phyloP scores from a whole-genome alignment of 2,113 vertebrate genomes.

The Rattus norvegicus region GRCr8 NC_086026.1:21046501-21047000 shows the following conservation, averaged over 20 bases:
- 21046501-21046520: neutral
- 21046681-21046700: constrained; percentile 95
- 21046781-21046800: constrained; percentile 90
- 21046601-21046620: neutral
- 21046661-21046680: constrained; percentile 96
- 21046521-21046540: neutral
- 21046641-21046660: accelerated
- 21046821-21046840: constrained; percentile 95
- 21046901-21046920: constrained; percentile 78
- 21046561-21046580: neutral
- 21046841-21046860: constrained; percentile 90
- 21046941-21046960: constrained; percentile 9
- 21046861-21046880: constrained; percentile 92
- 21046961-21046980: constrained; percentile 32
- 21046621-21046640: too few relatives aligned
- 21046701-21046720: constrained; percentile 95
- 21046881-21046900: constrained; percentile 94
- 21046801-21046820: constrained; percentile 92
- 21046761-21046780: constrained; percentile 98
- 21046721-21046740: constrained; percentile 94
- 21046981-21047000: neutral
- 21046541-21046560: neutral
- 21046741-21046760: constrained; percentile 90
- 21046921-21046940: constrained; percentile 1
- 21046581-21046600: neutral